Conservation (phyloP, 2,113 vertebrate genomes). For the Lamprotornis superbus region DNA sequence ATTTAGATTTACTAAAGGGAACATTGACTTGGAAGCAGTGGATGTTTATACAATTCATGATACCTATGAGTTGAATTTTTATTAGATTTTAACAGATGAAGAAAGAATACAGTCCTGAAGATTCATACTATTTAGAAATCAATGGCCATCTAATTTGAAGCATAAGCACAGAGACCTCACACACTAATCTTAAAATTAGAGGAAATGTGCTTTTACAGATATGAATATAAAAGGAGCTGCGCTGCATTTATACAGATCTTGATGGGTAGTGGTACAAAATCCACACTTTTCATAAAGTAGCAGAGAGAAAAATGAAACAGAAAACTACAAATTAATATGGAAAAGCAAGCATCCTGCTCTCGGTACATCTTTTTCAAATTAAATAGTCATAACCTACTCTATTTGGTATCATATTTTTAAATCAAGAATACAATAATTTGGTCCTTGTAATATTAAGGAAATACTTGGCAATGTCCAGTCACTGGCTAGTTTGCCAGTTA, state of each 20-base stretch:
- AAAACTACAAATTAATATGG: background rate
- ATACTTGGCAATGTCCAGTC: background rate
- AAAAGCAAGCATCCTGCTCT: background rate
- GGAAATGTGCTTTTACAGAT: background rate
- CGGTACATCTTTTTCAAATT: background rate
- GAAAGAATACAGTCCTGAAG: background rate
- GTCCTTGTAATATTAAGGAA: background rate
- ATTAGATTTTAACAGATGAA: constrained; percentile 11
- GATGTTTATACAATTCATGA: background rate
- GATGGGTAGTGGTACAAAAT: background rate
- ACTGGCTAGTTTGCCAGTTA: background rate
- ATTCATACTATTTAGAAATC: background rate
- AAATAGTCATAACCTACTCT: background rate
- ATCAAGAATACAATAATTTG: background rate
- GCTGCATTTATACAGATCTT: background rate
- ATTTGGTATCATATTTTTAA: background rate
- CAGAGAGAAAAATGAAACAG: background rate
- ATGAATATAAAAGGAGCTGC: background rate
- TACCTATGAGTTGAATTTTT: background rate
- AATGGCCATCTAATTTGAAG: background rate
- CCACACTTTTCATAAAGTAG: background rate
- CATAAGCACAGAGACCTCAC: background rate
- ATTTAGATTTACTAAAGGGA: constrained; percentile 19
- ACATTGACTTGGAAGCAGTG: background rate
- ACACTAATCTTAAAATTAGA: background rate